Evolutionary conservation across 2,797 vertebrate genomes (phyloP), one percentile per base, ranked within the genome.

Genomic region (Enteromius argenteus): DNA sequence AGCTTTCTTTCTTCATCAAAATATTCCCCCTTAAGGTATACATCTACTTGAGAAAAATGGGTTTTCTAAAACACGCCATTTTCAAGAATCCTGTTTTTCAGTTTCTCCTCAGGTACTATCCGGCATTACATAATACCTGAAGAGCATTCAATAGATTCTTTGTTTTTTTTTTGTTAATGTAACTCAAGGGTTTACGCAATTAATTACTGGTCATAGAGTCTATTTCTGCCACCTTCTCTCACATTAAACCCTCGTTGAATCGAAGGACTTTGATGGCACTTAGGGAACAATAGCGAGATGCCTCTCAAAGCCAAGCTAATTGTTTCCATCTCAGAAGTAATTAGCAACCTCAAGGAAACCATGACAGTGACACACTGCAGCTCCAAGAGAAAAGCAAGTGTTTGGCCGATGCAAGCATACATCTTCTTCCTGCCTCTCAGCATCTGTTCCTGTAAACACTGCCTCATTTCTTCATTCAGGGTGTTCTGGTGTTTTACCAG

Each of bases 281-380:
- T 71, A 17, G 72, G 69, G 35, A 84, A 69, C 82, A 73, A 90
- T 85, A 89, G 83, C 85, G 84, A 81, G 89, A 89, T 86, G 89
- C 87, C 88, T 90, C 89, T 89, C 85, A 82, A 60, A 85, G 89
- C 86, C 88, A 87, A 91, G 92, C 90, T 89, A 93, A 91, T 88
- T 91, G 91, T 93, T 94, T 94, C 91, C 91, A 92, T 94, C 92
- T 93, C 88, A 90, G 91, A 92, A 91, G 86, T 87, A 91, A 93
- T 94, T 91, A 92, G 90, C 89, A 88, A 88, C 88, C 89, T 44
- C 49, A 78, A 77, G 64, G 83, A 81, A 81, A 85, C 64, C 80
- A 85, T 76, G 62, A 79, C 76, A 85, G 62, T 53, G 53, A 84
- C 68, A 84, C 71, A 81, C 64, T 80, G 58, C 76, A 72, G 42